Evolutionary conservation across 2,797 vertebrate species (phyloP), one percentile per base, ranked within the genome.

Genomic region (Otus scops): DNA sequence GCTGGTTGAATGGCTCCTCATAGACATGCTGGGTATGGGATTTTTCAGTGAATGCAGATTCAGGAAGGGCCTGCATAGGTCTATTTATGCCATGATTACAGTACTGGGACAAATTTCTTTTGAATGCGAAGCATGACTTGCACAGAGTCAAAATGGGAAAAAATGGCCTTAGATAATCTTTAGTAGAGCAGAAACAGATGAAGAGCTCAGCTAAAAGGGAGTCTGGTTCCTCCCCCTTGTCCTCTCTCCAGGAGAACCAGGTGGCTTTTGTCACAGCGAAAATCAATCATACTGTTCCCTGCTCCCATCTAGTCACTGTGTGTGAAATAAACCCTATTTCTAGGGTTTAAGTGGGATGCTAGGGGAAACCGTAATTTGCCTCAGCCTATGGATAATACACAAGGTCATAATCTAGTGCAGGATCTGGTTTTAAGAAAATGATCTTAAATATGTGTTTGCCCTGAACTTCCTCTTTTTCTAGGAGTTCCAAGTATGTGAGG

Each of bases 41-140:
- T 56, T 95, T 93, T 96, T 95, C 85, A 75, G 79, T 76, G 91
- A 97, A 96, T 91, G 86, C 60, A 57, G 92, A 85, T 96, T 95
- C 80, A 93, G 88, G 28, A 77, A 95, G 71, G 73, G 80, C 93
- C 84, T 92, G 63, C 89, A 71, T 48, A 92, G 89, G 63, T 85
- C 87, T 90, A 84, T 95, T 97, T 82, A 94, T 95, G 85, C 65
- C 89, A 36, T 91, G 65, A 97, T 95, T 91, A 93, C 45, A 97
- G 83, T 64, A 74, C 77, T 96, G 76, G 68, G 69, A 75, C 91
- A 74, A 54, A 91, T 92, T 90, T 96, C 65, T 78, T 95, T 73
- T 96, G 84, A 94, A 94, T 88, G 78, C n/a, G 41, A 93, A 96
- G 80, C 56, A 30, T 68, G 91, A 90, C 57, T 85, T 94, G 56